Base-by-base conservation (phyloP, 1,140 invertebrate genomes). In the Drosophila micromelanica region DNA sequence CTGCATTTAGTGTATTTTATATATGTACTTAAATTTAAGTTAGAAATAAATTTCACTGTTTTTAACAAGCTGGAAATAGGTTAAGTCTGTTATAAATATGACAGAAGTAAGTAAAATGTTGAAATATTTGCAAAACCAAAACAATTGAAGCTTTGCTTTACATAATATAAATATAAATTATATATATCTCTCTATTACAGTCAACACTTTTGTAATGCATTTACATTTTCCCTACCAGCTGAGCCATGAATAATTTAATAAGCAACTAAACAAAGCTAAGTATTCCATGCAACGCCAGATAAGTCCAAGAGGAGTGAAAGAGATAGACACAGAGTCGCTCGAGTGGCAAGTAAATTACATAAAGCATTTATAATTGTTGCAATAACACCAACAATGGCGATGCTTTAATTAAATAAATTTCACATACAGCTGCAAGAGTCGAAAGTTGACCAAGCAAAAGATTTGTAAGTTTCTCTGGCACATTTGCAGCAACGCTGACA, bases 331-430 rank as follows among this genome's bases (percentile, higher is more conserved):
- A 5, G 11, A 42, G 11, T 20, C n/a, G 32, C 12, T 49, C 20
- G 35, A 61, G 55, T 45, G 45, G 32, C 63, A 55, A 79, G 64
- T 82, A 68, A 82, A 87, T 89, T 89, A 79, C 57, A 89, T 89
- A 87, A 79, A 87, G 82, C 84, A 89, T 89, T 76, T 82, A 89
- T 87, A 89, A 87, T 87, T 89, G 76, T 63, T 46, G 56, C 64
- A 79, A 71, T 62, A 74, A 75, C 78, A 87, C 69, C 71, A 73
- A 65, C 35, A 65, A 55, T 23, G 51, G 63, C 45, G 55, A 59
- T 60, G 63, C 65, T 79, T 82, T 87, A 87, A 87, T 87, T 89
- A 87, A 87, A 89, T 78, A 78, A 69, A 82, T 73, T 68, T 38
- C 56, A 48, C 64, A 71, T 23, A 9, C 3, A 52, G 30, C 13